Conservation (phyloP, 2,113 vertebrate genomes). For the Tragelaphus scriptus region DNA sequence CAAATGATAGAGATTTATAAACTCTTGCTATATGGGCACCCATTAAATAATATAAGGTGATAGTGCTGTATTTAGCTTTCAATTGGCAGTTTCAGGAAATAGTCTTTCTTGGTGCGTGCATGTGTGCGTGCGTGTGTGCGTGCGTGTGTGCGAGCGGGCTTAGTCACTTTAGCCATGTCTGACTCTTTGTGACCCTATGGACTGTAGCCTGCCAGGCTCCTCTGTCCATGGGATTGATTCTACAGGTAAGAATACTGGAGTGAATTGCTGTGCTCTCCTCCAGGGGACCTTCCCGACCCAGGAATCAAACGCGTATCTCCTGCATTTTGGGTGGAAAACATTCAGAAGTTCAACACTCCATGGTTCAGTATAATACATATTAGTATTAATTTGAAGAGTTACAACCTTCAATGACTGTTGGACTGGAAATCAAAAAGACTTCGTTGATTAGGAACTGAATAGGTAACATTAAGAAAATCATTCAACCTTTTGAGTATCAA, state of each 20-base stretch:
- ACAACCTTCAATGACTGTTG: not conserved
- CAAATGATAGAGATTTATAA: not conserved
- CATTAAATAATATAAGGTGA: not conserved
- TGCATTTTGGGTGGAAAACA: not conserved
- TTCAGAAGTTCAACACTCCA: not conserved
- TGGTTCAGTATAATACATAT: not conserved
- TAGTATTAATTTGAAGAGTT: not conserved
- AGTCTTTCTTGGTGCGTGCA: not conserved
- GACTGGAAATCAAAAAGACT: not conserved
- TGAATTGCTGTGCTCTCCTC: not conserved
- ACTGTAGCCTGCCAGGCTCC: not conserved
- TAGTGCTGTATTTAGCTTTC: not conserved
- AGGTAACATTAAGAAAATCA: not conserved
- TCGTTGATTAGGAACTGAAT: not conserved
- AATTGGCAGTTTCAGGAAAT: not conserved
- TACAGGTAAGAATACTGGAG: not conserved
- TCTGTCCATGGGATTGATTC: not conserved
- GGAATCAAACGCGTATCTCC: not conserved
- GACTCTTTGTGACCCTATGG: not conserved
- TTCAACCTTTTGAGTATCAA: not conserved
- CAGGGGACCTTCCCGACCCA: not conserved
- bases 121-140: not conserved
- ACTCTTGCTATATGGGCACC: not conserved
- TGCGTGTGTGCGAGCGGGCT: rapidly evolving
- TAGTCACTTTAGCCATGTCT: not conserved